A percentile compares a stretch with the other conserved stretches of the same genome.
These are phyloP conservation scores for Erinaceus europaeus DNA, from an alignment of 2,113 vertebrate species.

Conservation along the genomic window DNA sequence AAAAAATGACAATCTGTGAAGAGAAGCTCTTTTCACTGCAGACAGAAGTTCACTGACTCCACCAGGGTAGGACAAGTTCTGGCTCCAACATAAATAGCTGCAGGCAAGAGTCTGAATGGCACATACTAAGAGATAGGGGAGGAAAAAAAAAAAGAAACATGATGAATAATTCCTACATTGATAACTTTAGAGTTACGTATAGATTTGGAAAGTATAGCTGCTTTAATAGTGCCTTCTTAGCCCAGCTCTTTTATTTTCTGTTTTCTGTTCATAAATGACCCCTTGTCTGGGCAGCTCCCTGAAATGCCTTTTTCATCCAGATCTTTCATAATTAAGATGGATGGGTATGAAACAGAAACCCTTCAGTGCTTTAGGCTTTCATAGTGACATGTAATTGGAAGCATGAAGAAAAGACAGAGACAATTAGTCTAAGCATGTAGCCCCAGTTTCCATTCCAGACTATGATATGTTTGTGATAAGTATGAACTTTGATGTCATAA, in stretches of 20 bases:
- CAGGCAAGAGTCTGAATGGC: neutral
- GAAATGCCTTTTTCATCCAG: neutral
- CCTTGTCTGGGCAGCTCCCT: neutral
- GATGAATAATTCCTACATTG: constrained; percentile 13
- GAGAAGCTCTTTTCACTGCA: constrained; percentile 29
- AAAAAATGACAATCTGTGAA: neutral
- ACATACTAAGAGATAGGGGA: neutral
- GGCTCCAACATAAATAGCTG: neutral
- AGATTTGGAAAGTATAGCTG: constrained; percentile 12
- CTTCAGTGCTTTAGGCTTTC: constrained; percentile 10
- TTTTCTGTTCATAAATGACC: constrained; percentile 41
- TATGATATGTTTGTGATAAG: neutral
- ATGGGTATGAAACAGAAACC: neutral
- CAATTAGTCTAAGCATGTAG: neutral
- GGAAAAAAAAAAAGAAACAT: neutral
- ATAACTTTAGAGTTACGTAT: neutral
- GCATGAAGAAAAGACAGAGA: neutral
- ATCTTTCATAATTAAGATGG: constrained; percentile 44
- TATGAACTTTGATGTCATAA: neutral
- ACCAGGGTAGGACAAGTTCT: neutral
- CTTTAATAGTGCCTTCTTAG: neutral
- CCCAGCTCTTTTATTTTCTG: constrained; percentile 1
- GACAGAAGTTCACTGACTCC: constrained; percentile 24
- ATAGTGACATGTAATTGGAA: constrained; percentile 11
- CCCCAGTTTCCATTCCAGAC: neutral